Evolutionary conservation across 2,888 invertebrate species (phyloP), one percentile per base, ranked within the genome.

Genomic region (Notodromas monacha): DNA sequence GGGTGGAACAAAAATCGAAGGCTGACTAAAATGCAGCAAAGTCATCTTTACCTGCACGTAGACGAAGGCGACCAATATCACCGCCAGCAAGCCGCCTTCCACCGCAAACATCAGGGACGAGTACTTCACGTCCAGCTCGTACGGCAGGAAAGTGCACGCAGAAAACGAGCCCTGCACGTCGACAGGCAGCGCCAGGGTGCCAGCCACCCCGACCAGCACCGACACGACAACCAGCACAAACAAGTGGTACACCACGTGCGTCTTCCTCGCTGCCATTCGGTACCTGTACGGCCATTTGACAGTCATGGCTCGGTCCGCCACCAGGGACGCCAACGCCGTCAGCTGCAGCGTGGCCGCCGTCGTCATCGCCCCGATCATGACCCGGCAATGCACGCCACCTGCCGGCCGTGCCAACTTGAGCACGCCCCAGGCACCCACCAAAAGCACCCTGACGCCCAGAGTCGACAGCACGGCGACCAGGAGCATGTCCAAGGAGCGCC

Each of bases 401-500:
- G 37, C 37, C 30, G 36, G 35, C 34, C 38, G 21, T 35, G 36
- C 31, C 37, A 41, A 27, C 31, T 37, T 35, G 31, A 38, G 31
- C 33, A 33, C 28, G 32, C 34, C 15, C 26, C 29, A 16, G 47
- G 49, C 31, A 21, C 21, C 21, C 21, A 21, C n/a, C 21, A 21
- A 6, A n/a, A n/a, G 8, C 21, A 21, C 21, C 6, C 21, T 21
- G 8, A 21, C 21, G 6, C 21, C 21, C n/a, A 8, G 8, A 35
- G 51, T 46, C 11, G 48, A 41, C 15, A 54, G 38, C 4, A 55
- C 41, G 10, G 53, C 50, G 13, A 55, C 48, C 30, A 57, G 46
- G 30, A 56, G 51, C 26, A 56, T 49, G 42, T 58, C 58, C 41
- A 54, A 52, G 2, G 56, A 49, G 15, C 52, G 46, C 57, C 57